Conservation (phyloP, 2,797 vertebrate genomes). For the Trachops cirrhosus region DNA sequence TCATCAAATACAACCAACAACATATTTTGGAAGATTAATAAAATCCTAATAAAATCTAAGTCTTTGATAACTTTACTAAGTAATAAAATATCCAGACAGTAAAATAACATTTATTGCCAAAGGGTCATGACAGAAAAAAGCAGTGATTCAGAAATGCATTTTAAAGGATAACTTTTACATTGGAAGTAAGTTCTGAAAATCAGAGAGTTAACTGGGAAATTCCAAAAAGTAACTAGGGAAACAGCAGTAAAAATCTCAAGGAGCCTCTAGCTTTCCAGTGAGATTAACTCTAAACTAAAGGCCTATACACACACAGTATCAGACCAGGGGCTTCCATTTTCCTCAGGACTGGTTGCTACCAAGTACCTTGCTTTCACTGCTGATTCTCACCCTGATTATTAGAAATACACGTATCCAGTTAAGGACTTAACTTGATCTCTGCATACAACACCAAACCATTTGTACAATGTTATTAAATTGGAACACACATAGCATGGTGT, state of each 20-base stretch:
- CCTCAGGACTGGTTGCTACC: neutral
- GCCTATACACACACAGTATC: neutral
- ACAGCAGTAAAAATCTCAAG: neutral
- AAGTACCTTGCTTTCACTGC: neutral
- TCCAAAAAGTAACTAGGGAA: neutral
- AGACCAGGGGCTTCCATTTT: neutral
- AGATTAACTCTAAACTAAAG: neutral
- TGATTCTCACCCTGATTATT: neutral
- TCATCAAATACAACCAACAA: neutral
- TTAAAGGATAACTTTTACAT: neutral
- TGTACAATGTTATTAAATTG: neutral
- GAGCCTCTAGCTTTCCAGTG: neutral
- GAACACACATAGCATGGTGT: neutral
- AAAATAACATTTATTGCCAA: constrained; percentile 28
- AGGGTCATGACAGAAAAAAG: neutral
- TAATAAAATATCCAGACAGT: neutral
- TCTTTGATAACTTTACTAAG: constrained; percentile 5
- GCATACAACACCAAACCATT: neutral
- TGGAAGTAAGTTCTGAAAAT: constrained; percentile 41
- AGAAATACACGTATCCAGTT: neutral
- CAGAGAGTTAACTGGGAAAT: neutral
- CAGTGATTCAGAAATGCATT: constrained; percentile 13
- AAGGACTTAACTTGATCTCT: constrained; percentile 11
- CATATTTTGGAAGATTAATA: neutral
- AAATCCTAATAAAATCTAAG: neutral